A percentile compares a stretch with the other conserved stretches of the same genome.
phyloP scores from a whole-genome alignment of 1,140 invertebrate species.

The Sminthurides bifidus region DNA sequence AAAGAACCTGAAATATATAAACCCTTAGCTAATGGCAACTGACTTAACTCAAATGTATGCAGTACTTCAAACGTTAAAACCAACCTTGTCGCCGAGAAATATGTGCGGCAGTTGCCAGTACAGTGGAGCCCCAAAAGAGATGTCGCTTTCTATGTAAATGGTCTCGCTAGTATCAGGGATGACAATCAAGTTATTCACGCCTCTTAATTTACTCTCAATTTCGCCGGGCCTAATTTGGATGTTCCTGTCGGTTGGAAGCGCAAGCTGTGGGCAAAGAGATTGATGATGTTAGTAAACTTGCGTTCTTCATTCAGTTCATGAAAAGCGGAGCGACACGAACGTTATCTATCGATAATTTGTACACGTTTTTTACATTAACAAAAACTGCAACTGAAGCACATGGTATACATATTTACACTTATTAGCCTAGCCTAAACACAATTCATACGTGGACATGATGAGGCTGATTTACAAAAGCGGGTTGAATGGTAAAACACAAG shows the following conservation, averaged over 20 bases:
- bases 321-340: too few relatives aligned
- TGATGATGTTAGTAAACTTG: too few relatives aligned
- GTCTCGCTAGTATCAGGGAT: constrained; percentile 55
- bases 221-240: constrained; percentile 10
- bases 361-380: too few relatives aligned
- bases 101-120: constrained; percentile 73
- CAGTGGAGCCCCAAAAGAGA: constrained; percentile 58
- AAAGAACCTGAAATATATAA: not conserved
- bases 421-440: too few relatives aligned
- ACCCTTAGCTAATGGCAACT: not conserved
- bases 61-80: constrained; percentile 1
- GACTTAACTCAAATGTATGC: not conserved
- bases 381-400: too few relatives aligned
- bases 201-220: constrained; percentile 38
- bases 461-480: too few relatives aligned
- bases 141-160: constrained; percentile 51
- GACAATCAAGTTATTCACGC: constrained; percentile 48
- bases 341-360: too few relatives aligned
- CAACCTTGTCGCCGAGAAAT: constrained; percentile 74
- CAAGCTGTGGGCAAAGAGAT: too few relatives aligned
- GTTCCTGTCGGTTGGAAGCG: constrained; percentile 38
- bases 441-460: too few relatives aligned
- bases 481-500: too few relatives aligned
- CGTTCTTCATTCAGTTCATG: too few relatives aligned
- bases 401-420: too few relatives aligned